Percentiles rank a stretch among this genome's conserved stretches.
Conservation (phyloP, 2,888 invertebrate genomes). For the Malacosoma neustria region DNA sequence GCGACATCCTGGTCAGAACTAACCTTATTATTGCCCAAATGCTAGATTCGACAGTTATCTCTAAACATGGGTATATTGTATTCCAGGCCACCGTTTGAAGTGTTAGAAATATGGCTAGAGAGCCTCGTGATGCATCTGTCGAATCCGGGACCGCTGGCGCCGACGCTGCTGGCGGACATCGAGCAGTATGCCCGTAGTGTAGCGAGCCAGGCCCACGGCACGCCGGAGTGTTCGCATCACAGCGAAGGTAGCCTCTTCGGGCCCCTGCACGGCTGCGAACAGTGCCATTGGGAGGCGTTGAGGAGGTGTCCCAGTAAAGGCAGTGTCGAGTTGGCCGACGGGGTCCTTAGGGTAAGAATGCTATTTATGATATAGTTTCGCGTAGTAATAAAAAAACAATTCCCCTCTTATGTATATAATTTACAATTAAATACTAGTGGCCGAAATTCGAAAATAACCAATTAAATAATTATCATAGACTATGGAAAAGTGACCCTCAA, state of each 20-base stretch:
- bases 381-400: too few species aligned
- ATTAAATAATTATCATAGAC: too few species aligned
- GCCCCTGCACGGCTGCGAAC: background rate
- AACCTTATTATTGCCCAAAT: too few species aligned
- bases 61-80: too few species aligned
- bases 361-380: too few species aligned
- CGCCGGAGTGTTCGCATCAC: conserved; percentile 34
- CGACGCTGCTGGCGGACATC: conserved; percentile 83
- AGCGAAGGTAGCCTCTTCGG: conserved; percentile 6
- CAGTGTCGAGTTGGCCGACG: background rate
- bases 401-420: too few species aligned
- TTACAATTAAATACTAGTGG: too few species aligned
- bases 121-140: conserved; percentile 83
- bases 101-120: conserved; percentile 91
- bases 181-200: conserved; percentile 75
- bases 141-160: conserved; percentile 76
- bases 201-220: conserved; percentile 72
- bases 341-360: background rate
- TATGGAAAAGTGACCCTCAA: too few species aligned
- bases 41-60: too few species aligned
- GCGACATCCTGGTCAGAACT: too few species aligned
- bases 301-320: background rate
- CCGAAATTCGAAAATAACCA: too few species aligned
- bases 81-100: conserved; percentile 91
- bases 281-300: conserved; percentile 1